Evolutionary conservation across 2,888 invertebrate species (phyloP).

Genomic region (Boloria selene): DNA sequence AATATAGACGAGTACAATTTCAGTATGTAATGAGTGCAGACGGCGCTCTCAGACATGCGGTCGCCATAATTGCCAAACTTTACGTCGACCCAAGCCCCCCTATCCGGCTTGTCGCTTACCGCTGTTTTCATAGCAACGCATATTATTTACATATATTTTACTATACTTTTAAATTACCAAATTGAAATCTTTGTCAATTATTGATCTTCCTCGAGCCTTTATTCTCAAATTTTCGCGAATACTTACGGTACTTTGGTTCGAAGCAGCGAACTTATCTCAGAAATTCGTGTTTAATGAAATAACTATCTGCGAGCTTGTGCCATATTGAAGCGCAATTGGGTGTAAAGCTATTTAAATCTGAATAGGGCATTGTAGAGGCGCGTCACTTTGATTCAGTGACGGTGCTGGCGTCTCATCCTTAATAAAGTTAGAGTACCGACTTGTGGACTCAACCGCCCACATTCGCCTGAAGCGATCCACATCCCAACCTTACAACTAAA

Average conservation of each 20-base stretch:
- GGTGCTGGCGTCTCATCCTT: conserved; percentile 64
- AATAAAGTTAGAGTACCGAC: conserved; percentile 76
- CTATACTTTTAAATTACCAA: conserved; percentile 14
- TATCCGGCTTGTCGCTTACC: conserved; percentile 70
- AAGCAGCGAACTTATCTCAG: conserved; percentile 53
- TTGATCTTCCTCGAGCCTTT: conserved; percentile 19
- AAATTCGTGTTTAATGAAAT: conserved; percentile 77
- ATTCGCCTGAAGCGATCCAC: conserved; percentile 50
- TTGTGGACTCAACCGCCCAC: conserved; percentile 58
- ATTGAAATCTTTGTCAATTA: conserved; percentile 23
- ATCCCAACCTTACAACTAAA: not conserved
- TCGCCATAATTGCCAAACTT: conserved; percentile 82
- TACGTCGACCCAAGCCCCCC: conserved; percentile 63
- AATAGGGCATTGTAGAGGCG: conserved; percentile 79
- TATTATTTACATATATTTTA: conserved; percentile 47
- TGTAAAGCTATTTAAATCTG: conserved; percentile 82
- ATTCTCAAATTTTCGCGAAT: conserved; percentile 33
- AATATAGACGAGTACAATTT: conserved; percentile 77
- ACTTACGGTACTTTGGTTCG: conserved; percentile 46
- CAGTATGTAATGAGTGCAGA: conserved; percentile 77
- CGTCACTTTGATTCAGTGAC: conserved; percentile 78
- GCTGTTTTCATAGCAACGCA: conserved; percentile 74
- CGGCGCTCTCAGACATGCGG: conserved; percentile 80
- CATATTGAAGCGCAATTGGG: conserved; percentile 80
- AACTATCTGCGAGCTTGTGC: conserved; percentile 72